Base-by-base conservation (phyloP, 2,113 vertebrate species). In the Cyprinodon tularosa region DNA sequence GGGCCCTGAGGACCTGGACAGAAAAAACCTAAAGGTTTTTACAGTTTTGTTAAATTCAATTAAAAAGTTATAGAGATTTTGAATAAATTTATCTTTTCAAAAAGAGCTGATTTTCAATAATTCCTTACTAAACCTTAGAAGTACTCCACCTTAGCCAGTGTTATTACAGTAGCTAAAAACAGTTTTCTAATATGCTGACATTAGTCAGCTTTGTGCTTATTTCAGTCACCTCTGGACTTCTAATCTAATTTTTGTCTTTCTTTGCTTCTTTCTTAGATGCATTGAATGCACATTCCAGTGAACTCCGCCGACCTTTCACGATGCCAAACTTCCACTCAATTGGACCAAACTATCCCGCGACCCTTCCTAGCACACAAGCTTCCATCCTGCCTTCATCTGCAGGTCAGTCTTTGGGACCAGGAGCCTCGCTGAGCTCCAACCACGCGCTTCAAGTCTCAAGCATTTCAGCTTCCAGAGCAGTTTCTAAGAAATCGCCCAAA, bases 401-500 rank as follows among this genome's bases (percentile, higher is more conserved):
- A 42, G 17, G 61, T 4, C 36, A 64, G 1, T 70, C 6, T 2
- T 40, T 36, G 6, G 80, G n/a, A 74, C 72, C 68, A 14, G 83
- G 22, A 66, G 22, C 66, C 6, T 36, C 63, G 36, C 29, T 47
- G 10, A 69, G 37, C 71, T 68, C 78, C 72, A 69, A 8, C 60
- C 68, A 14, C 13, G 45, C n/a, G 40, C 81, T 93, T 10, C 87
- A 69, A 3, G 5, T 74, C 44, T 72, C 47, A 13, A 4, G 79
- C 17, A 0, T 63, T 74, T 71, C 62, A 4, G 48, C 68, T 7
- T 39, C 72, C 71, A 93, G 88, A 80, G 13, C 80, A 12, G 12
- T 74, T 1, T 29, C 9, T 17, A 94, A 77, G 82, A 87, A 48
- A 48, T 94, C 93, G 0, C 93, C 93, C 11, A 94, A 91, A 80